A percentile compares a stretch with the other conserved stretches of the same genome.
Conservation (phyloP, 1,140 invertebrate species). For the Drosophila biarmipes region DNA sequence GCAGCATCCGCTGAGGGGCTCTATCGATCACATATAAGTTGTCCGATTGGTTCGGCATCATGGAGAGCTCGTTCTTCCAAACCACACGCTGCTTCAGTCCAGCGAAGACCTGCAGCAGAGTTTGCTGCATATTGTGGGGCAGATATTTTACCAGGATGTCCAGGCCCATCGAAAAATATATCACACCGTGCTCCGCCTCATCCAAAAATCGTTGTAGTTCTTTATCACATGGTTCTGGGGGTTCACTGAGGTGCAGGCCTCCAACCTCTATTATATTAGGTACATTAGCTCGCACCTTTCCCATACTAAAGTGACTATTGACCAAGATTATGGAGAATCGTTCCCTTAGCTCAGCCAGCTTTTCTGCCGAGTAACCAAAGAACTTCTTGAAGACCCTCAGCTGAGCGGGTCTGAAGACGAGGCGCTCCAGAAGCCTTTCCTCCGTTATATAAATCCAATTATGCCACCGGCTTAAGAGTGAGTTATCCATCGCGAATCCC, state of each 20-base stretch:
- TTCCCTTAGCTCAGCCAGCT: constrained; percentile 18
- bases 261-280: constrained; percentile 84
- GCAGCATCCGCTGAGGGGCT: constrained; percentile 85
- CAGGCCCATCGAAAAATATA: constrained; percentile 87
- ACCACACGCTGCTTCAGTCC: constrained; percentile 82
- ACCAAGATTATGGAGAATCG: constrained; percentile 58
- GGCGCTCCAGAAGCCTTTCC: constrained; percentile 37
- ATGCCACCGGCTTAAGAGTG: constrained; percentile 69
- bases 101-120: constrained; percentile 25
- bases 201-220: constrained; percentile 85
- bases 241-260: constrained; percentile 86
- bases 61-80: constrained; percentile 48
- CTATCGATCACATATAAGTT: constrained; percentile 88
- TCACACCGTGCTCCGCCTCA: constrained; percentile 85
- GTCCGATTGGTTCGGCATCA: constrained; percentile 66
- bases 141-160: constrained; percentile 86
- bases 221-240: constrained; percentile 52
- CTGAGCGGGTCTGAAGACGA: constrained; percentile 59
- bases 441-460: constrained; percentile 72
- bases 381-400: constrained; percentile 61
- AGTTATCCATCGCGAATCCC: constrained; percentile 66
- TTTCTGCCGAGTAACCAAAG: constrained; percentile 33
- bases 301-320: constrained; percentile 66
- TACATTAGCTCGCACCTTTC: constrained; percentile 54
- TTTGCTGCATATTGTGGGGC: constrained; percentile 82